phyloP scores from a whole-genome alignment of 1,140 invertebrate species.

The Pogonus chalceus region DNA sequence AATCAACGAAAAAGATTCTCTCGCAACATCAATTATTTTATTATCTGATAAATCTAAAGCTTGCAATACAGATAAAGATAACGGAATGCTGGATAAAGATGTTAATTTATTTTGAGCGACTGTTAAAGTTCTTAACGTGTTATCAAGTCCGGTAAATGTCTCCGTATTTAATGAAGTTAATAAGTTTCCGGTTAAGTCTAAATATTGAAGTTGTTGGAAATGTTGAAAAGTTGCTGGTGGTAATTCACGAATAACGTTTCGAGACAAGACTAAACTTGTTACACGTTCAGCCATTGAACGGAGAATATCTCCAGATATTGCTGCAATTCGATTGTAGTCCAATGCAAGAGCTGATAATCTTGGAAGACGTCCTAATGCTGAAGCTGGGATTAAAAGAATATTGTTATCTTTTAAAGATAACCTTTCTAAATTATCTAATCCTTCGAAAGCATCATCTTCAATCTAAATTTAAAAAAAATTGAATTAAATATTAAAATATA shows the following conservation, averaged over 20 bases:
- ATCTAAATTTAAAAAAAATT: slow-evolving; percentile 65
- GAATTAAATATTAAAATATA: slow-evolving; percentile 7
- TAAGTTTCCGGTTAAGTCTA: slow-evolving; percentile 72
- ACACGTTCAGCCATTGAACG: slow-evolving; percentile 50
- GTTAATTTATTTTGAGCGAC: slow-evolving; percentile 67
- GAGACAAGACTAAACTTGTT: slow-evolving; percentile 56
- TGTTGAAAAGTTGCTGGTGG: slow-evolving; percentile 67
- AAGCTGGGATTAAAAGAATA: slow-evolving; percentile 70
- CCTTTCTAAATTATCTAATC: slow-evolving; percentile 62
- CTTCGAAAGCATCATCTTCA: slow-evolving; percentile 76
- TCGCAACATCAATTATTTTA: slow-evolving; percentile 55
- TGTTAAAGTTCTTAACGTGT: slow-evolving; percentile 59
- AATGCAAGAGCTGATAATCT: slow-evolving; percentile 63
- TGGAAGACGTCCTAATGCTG: slow-evolving; percentile 62
- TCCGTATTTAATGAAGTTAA: slow-evolving; percentile 58
- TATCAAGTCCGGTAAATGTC: slow-evolving; percentile 65
- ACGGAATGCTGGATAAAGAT: slow-evolving; percentile 48
- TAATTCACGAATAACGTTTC: slow-evolving; percentile 80
- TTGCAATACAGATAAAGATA: slow-evolving; percentile 53
- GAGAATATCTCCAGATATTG: slow-evolving; percentile 68
- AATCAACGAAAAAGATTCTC: slow-evolving; percentile 57
- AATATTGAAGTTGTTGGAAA: slow-evolving; percentile 59
- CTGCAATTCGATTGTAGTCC: slow-evolving; percentile 80
- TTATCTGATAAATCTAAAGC: slow-evolving; percentile 71
- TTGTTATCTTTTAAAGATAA: slow-evolving; percentile 81